These are phyloP conservation scores for Tenualosa thibaudeaui DNA, from an alignment of 2,797 vertebrate species.

Conservation along the genomic window DNA sequence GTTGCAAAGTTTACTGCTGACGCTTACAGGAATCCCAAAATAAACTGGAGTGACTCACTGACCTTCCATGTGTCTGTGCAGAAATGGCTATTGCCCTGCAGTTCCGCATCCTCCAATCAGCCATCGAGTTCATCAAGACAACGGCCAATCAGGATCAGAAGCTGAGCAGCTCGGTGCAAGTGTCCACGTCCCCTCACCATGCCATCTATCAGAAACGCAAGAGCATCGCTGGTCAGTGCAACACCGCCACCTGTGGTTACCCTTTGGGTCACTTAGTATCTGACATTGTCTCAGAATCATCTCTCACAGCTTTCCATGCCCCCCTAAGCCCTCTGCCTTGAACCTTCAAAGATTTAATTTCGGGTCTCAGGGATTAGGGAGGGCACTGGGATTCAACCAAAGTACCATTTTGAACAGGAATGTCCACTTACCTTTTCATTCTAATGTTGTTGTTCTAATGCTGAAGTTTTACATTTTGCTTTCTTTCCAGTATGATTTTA, in stretches of 20 bases:
- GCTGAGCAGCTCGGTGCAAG: conserved; percentile 66
- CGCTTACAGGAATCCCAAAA: neutral
- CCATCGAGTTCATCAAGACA: conserved; percentile 92
- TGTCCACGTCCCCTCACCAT: conserved; percentile 70
- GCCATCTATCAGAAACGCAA: conserved; percentile 84
- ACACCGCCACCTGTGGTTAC: neutral
- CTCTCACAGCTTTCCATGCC: neutral
- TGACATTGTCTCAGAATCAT: neutral
- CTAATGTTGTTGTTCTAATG: no score
- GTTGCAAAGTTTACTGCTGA: neutral
- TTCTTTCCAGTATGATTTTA: neutral
- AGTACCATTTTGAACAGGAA: neutral
- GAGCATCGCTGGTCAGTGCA: conserved; percentile 86
- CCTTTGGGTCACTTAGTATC: neutral
- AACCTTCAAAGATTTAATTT: no score
- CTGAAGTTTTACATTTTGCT: neutral
- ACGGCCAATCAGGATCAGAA: conserved; percentile 88
- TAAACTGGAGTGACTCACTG: neutral
- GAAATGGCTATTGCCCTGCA: conserved; percentile 94
- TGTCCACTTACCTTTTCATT: neutral
- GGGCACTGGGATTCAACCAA: no score
- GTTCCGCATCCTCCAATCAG: conserved; percentile 90
- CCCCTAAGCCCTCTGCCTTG: no score
- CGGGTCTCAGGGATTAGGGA: no score
- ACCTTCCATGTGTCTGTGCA: conserved; percentile 50